A percentile compares a stretch with the other conserved stretches of the same genome.
Evolutionary conservation across 2,888 invertebrate species (phyloP).

Genomic region (Plebejus melissa): DNA sequence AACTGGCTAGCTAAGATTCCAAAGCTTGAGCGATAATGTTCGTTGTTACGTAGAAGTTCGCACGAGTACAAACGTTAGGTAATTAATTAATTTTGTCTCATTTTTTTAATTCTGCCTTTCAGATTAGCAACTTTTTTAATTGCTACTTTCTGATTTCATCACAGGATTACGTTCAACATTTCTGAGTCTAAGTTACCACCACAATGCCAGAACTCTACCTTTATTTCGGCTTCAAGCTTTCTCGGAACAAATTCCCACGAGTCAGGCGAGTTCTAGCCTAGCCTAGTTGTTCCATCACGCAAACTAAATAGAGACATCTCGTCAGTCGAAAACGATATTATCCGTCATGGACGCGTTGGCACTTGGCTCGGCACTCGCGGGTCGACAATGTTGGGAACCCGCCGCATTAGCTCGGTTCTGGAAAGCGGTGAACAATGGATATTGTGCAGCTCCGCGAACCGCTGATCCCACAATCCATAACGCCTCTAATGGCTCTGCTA

Average conservation of each 20-base stretch:
- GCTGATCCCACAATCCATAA: slow-evolving; percentile 48
- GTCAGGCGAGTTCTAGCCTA: background rate
- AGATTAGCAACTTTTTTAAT: background rate
- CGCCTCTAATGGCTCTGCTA: slow-evolving; percentile 38
- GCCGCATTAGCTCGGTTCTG: slow-evolving; percentile 57
- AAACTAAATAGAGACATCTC: slow-evolving; percentile 1
- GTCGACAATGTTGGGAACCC: slow-evolving; percentile 68
- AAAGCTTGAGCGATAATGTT: background rate
- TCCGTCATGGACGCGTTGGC: slow-evolving; percentile 21
- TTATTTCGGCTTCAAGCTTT: background rate
- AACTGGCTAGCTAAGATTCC: background rate
- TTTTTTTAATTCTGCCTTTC: background rate
- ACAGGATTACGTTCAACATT: too few species aligned
- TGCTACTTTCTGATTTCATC: background rate
- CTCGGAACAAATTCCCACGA: background rate
- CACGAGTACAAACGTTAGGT: background rate
- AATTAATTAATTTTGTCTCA: background rate
- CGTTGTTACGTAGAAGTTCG: background rate
- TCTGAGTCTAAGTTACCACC: too few species aligned
- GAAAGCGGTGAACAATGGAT: slow-evolving; percentile 70
- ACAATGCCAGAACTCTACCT: background rate
- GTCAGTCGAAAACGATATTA: slow-evolving; percentile 16
- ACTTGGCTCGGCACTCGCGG: background rate
- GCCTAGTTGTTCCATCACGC: background rate
- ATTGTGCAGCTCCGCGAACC: slow-evolving; percentile 15